Evolutionary conservation across 2,888 invertebrate species (phyloP).

Genomic region (Dioctria linearis): DNA sequence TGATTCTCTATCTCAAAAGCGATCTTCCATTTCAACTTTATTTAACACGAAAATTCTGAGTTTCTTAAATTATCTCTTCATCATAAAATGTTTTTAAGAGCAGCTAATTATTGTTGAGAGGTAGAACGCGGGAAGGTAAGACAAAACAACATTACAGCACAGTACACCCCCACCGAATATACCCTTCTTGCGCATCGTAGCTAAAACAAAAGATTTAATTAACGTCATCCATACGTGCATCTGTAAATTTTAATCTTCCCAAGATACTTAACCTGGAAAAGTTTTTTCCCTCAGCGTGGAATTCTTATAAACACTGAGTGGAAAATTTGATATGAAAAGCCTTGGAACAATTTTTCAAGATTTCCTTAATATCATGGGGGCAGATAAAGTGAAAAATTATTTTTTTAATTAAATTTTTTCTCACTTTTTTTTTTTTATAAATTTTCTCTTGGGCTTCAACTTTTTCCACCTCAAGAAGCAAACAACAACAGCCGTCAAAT

Average conservation of each 20-base stretch:
- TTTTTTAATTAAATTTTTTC: constrained; percentile 51
- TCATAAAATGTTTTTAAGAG: constrained; percentile 19
- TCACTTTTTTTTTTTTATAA: too few species aligned
- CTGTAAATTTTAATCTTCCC: constrained; percentile 25
- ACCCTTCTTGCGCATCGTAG: background rate
- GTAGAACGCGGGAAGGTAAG: too few species aligned
- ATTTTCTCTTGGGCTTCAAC: constrained; percentile 13
- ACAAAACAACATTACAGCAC: background rate
- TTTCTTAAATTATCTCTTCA: constrained; percentile 11
- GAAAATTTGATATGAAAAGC: constrained; percentile 38
- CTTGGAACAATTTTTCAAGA: constrained; percentile 47
- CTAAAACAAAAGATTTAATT: constrained; percentile 42
- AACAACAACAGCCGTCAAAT: constrained; percentile 27
- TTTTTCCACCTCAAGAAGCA: constrained; percentile 34
- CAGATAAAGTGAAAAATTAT: constrained; percentile 37
- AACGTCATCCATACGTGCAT: constrained; percentile 38
- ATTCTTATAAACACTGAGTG: constrained; percentile 9
- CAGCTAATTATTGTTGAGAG: background rate
- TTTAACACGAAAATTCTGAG: too few species aligned
- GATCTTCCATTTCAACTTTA: too few species aligned
- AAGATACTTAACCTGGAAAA: constrained; percentile 34
- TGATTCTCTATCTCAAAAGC: too few species aligned
- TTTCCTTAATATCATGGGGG: constrained; percentile 36
- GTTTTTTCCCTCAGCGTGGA: constrained; percentile 13
- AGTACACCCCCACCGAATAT: background rate